Evolutionary conservation across 2,888 invertebrate species (phyloP).

Genomic region (Rhamnusium bicolor): DNA sequence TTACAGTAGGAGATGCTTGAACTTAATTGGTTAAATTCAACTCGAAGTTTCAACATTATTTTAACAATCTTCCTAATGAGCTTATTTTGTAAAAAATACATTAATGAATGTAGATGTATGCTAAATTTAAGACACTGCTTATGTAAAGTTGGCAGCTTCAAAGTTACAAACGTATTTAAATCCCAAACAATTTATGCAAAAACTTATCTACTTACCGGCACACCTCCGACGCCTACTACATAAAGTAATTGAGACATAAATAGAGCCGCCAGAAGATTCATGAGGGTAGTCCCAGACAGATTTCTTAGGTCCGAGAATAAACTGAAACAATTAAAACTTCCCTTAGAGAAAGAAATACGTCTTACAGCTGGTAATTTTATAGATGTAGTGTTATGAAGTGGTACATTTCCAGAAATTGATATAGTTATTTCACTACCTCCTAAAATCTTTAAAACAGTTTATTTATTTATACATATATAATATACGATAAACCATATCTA

Average conservation of each 20-base stretch:
- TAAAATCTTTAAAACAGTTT: no score
- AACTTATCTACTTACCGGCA: conserved; percentile 72
- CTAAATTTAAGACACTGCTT: not conserved
- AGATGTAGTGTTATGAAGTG: no score
- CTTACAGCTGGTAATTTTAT: not conserved
- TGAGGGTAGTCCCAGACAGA: conserved; percentile 78
- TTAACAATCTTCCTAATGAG: not conserved
- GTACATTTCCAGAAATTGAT: no score
- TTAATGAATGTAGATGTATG: not conserved
- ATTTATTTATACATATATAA: no score
- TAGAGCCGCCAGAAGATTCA: conserved; percentile 79
- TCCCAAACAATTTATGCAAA: not conserved
- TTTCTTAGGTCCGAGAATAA: conserved; percentile 79
- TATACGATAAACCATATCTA: no score
- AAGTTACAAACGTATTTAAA: not conserved
- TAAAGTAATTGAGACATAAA: conserved; percentile 80
- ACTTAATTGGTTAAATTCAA: not conserved
- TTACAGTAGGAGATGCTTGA: not conserved
- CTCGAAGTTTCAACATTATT: not conserved
- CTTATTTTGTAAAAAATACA: not conserved
- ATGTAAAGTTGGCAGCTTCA: not conserved
- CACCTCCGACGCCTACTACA: conserved; percentile 79
- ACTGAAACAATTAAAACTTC: conserved; percentile 71
- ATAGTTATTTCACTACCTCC: no score
- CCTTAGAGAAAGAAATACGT: conserved; percentile 17